Percentiles rank a stretch among this genome's conserved stretches.
Conservation (phyloP, 2,797 vertebrate genomes). For the Rhinella marina region DNA sequence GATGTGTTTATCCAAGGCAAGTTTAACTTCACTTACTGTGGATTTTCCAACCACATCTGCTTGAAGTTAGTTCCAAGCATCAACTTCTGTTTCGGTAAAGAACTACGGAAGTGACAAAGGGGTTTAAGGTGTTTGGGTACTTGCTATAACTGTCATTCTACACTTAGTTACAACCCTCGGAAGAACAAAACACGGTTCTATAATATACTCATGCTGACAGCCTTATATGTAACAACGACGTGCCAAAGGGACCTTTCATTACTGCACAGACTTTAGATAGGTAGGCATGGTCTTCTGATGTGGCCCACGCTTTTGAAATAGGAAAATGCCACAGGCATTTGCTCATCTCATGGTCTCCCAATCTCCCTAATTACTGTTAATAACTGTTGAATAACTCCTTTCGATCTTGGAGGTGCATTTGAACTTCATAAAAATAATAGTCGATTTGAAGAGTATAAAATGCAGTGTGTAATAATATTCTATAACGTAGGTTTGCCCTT, state of each 20-base stretch:
- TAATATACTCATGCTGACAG: background rate
- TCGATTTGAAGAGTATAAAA: background rate
- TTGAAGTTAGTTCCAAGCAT: too few relatives aligned
- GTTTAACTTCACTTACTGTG: too few relatives aligned
- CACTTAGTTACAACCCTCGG: background rate
- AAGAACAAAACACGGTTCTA: background rate
- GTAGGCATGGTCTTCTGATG: background rate
- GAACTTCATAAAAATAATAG: background rate
- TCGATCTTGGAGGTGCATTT: background rate
- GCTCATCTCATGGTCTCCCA: background rate
- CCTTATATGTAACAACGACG: background rate
- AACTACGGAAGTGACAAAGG: background rate
- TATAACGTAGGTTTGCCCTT: background rate
- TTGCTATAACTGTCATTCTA: background rate
- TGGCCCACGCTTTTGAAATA: background rate
- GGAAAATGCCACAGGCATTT: background rate
- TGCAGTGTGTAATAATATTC: background rate
- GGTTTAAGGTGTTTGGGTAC: background rate
- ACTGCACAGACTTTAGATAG: background rate
- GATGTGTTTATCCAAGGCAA: too few relatives aligned
- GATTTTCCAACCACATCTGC: too few relatives aligned
- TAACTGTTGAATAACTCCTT: background rate
- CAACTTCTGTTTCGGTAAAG: background rate
- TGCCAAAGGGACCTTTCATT: background rate
- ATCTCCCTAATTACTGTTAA: background rate